phyloP scores from a whole-genome alignment of 2,797 vertebrate genomes.

The Galaxias olidus region DNA sequence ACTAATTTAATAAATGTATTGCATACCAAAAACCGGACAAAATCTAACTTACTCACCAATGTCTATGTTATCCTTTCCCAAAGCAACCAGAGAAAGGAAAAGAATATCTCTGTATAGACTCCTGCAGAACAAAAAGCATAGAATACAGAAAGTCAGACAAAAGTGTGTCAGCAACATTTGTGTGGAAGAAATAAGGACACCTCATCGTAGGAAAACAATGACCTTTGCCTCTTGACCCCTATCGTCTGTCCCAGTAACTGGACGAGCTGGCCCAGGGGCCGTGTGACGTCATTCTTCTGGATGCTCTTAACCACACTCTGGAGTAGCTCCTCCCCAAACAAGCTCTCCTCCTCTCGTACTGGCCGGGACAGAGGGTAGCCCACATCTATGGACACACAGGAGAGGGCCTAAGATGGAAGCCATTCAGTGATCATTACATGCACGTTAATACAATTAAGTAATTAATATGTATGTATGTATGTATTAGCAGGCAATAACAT shows the following conservation, averaged over 20 bases:
- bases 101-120: constrained; percentile 98
- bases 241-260: constrained; percentile 87
- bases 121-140: no score
- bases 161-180: no score
- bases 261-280: constrained; percentile 94
- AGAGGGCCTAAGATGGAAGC: not conserved
- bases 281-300: constrained; percentile 94
- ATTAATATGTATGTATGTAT: no score
- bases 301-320: constrained; percentile 92
- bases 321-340: constrained; percentile 90
- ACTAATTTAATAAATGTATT: no score
- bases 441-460: no score
- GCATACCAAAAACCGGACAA: no score
- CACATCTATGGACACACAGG: constrained; percentile 47
- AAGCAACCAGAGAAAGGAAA: constrained; percentile 91
- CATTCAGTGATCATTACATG: no score
- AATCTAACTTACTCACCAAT: constrained; percentile 97
- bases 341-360: constrained; percentile 81
- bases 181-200: no score
- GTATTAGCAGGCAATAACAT: no score
- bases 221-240: constrained; percentile 92
- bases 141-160: no score
- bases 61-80: constrained; percentile 97
- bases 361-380: constrained; percentile 55
- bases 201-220: constrained; percentile 95